Evolutionary conservation across 2,797 vertebrate species (phyloP).

Genomic region (Poecile montanus): DNA sequence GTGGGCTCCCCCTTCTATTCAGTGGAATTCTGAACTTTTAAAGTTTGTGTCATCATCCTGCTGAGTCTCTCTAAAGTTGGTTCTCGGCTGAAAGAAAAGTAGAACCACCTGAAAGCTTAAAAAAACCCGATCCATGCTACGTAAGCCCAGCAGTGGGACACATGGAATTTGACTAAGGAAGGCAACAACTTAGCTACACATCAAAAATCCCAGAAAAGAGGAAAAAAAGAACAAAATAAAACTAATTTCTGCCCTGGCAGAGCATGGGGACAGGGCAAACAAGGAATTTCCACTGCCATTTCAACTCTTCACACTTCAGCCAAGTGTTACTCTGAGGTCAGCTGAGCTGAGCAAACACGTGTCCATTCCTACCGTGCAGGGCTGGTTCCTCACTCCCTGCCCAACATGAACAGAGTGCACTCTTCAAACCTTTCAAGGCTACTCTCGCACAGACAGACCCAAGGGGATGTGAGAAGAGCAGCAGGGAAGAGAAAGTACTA

Average conservation of each 20-base stretch:
- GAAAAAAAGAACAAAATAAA: not conserved
- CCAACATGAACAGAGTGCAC: accelerated
- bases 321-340: not conserved
- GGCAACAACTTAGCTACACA: not conserved
- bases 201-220: not conserved
- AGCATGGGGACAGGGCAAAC: not conserved
- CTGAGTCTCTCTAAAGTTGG: not conserved
- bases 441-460: not conserved
- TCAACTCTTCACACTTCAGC: not conserved
- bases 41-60: not conserved
- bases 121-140: not conserved
- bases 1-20: not conserved
- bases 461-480: not conserved
- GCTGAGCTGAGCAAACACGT: not conserved
- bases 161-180: not conserved
- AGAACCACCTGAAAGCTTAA: not conserved
- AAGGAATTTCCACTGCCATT: not conserved
- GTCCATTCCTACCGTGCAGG: accelerated
- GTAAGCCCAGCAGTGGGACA: not conserved
- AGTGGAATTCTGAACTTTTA: not conserved
- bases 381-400: not conserved
- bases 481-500: not conserved
- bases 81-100: not conserved
- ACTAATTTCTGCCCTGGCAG: not conserved
- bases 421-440: not conserved